These are phyloP conservation scores for Acronicta aceris DNA, from an alignment of 2,888 invertebrate species.

Conservation along the genomic window DNA sequence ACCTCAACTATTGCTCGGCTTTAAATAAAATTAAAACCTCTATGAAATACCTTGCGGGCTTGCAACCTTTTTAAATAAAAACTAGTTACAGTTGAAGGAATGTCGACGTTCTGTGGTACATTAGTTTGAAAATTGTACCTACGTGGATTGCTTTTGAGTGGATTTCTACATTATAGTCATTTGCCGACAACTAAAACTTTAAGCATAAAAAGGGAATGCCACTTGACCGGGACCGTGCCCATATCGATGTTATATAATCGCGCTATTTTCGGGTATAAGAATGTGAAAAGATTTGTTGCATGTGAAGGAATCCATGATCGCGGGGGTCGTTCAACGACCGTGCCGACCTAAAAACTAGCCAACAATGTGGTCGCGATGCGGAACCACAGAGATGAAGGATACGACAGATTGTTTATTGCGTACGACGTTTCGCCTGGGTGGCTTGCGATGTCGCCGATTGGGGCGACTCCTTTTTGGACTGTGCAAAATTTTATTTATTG, in stretches of 20 bases:
- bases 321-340: slow-evolving; percentile 68
- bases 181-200: slow-evolving; percentile 24
- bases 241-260: slow-evolving; percentile 50
- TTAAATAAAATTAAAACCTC: slow-evolving; percentile 75
- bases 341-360: slow-evolving; percentile 68
- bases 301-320: slow-evolving; percentile 67
- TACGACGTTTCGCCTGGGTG: slow-evolving; percentile 58
- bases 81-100: slow-evolving; percentile 44
- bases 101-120: slow-evolving; percentile 50
- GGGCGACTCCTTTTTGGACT: slow-evolving; percentile 42
- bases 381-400: slow-evolving; percentile 72
- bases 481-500: slow-evolving; percentile 46
- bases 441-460: slow-evolving; percentile 48
- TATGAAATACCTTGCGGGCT: slow-evolving; percentile 69
- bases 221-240: slow-evolving; percentile 45
- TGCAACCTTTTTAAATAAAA: slow-evolving; percentile 63
- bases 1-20: slow-evolving; percentile 55
- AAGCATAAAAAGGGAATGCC: slow-evolving; percentile 44
- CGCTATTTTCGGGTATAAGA: slow-evolving; percentile 58
- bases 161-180: slow-evolving; percentile 15
- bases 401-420: slow-evolving; percentile 72
- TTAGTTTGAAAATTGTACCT: slow-evolving; percentile 39
- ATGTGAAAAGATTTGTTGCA: slow-evolving; percentile 65
- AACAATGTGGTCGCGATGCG: slow-evolving; percentile 74
- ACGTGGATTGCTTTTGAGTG: slow-evolving; percentile 33